Base-by-base conservation (phyloP, 2,888 invertebrate genomes). In the Chymomyza procnemis region DNA sequence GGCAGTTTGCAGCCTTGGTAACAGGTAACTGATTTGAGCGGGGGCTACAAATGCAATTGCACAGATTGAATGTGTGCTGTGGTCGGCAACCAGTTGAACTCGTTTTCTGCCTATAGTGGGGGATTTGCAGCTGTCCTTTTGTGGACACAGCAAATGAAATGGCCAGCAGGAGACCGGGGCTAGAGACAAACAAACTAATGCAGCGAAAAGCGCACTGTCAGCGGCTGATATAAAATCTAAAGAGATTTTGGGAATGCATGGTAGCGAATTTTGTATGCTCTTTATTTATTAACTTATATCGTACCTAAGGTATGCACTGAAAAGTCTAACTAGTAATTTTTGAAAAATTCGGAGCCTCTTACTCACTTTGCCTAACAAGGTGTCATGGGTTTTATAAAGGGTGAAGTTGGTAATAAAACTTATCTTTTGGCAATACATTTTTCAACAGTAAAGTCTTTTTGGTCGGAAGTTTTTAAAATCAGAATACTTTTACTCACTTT, bases 31-130 rank as follows among this genome's bases (percentile, higher is more conserved):
- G 60, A 62, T 18, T 52, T 21, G 47, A 64, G 74, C 66, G 64
- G 74, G 64, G 67, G 71, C 71, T 47, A 46, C 63, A 62, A 50
- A 16, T 63, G 68, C 67, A 64, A 69, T 69, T 79, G 71, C 82
- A 81, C 70, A 73, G 85, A 85, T 86, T 86, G 76, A 60, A 68
- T 79, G 66, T 74, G 66, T 67, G 22, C 34, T 66, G 85, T 77
- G 78, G 34, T 16, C 19, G 69, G 59, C 74, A 83, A 84, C 83
- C 87, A 84, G 83, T 84, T 85, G 58, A 78, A 85, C 83, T 79
- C 74, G 83, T 84, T 84, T 80, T 78, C 61, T 68, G 67, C 67
- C 75, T 41, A 41, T 41, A 12, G 1, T 41, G 46, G 19, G 47
- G 46, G 14, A 62, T 52, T 82, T 79, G 80, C 85, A 85, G 85